Evolutionary conservation across 2,888 invertebrate species (phyloP), one percentile per base, ranked within the genome.

Genomic region (Rhamnusium bicolor): DNA sequence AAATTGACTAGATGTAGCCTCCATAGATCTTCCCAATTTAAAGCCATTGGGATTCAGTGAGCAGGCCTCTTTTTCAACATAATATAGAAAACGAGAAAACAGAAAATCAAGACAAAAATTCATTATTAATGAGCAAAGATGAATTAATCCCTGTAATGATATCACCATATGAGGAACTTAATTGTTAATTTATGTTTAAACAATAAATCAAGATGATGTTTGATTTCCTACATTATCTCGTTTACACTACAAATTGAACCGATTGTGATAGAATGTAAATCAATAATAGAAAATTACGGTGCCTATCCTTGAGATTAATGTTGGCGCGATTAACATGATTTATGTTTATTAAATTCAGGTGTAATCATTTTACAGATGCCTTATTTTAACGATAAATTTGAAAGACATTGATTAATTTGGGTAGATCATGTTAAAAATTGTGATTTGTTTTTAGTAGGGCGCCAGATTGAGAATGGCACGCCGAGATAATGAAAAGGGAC

Each of bases 211-310:
- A 16, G 18, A n/a, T 27, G 49, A 54, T 60, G 63, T 40, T 62
- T 46, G 62, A 54, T 62, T 40, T 53, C 69, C 40, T 54, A 10
- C 54, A 16, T 4, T 32, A 62, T 54, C 49, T 60, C 46, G 54
- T 46, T 40, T 14, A n/a, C 46, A 53, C 56, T 46, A 46, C 54
- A 54, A 27, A 63, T 47, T 60, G 60, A 40, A 69, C 61, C 54
- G 69, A 69, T 62, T 54, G 69, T 69, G 60, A 69, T 40, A 51
- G 69, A 69, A 69, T 46, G 62, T 62, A 69, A 69, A 69, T 69
- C 69, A 27, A 69, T 53, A 51, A 69, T 32, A 51, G 62, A 54
- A 62, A 62, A 69, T 62, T 54, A 54, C 18, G 7, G 27, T 24
- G n/a, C 53, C n/a, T 7, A 60, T 46, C 62, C 69, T 54, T 54